Evolutionary conservation across 2,888 invertebrate species (phyloP).

Genomic region (Ypsolopha scabrella): DNA sequence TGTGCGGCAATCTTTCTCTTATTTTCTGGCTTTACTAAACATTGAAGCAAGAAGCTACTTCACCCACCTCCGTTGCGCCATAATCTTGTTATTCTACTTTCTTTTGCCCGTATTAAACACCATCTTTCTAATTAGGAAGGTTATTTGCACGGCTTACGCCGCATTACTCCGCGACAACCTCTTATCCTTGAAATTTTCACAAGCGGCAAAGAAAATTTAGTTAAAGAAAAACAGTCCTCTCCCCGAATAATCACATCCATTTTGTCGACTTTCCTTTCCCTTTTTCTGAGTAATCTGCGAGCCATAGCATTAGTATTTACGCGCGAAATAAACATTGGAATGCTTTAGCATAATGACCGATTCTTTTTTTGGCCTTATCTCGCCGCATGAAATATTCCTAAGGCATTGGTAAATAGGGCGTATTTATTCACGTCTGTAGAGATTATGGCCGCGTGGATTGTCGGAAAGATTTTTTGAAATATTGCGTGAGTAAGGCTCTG

Average conservation of each 20-base stretch:
- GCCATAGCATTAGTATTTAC: constrained; percentile 31
- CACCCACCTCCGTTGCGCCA: too few species aligned
- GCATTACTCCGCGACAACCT: constrained; percentile 15
- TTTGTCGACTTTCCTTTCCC: constrained; percentile 21
- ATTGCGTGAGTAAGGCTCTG: too few species aligned
- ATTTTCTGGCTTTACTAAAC: too few species aligned
- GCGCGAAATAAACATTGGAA: constrained; percentile 38
- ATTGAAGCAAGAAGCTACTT: too few species aligned
- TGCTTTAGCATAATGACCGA: constrained; percentile 15
- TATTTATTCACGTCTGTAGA: neutral
- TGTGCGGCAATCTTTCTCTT: too few species aligned
- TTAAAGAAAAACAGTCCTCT: constrained; percentile 12
- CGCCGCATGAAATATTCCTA: neutral
- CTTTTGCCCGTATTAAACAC: constrained; percentile 11
- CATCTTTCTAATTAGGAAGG: constrained; percentile 26
- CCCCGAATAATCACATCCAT: constrained; percentile 34
- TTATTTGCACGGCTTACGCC: constrained; percentile 22
- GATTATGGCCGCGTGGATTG: too few species aligned
- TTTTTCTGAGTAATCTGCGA: constrained; percentile 31
- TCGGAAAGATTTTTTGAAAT: too few species aligned
- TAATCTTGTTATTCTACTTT: too few species aligned
- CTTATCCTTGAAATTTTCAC: constrained; percentile 12
- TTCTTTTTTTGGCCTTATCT: neutral
- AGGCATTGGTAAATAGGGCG: neutral
- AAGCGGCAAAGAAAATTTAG: constrained; percentile 4